Evolutionary conservation across 1,140 invertebrate genomes (phyloP).

Genomic region (Meloidogyne floridensis): DNA sequence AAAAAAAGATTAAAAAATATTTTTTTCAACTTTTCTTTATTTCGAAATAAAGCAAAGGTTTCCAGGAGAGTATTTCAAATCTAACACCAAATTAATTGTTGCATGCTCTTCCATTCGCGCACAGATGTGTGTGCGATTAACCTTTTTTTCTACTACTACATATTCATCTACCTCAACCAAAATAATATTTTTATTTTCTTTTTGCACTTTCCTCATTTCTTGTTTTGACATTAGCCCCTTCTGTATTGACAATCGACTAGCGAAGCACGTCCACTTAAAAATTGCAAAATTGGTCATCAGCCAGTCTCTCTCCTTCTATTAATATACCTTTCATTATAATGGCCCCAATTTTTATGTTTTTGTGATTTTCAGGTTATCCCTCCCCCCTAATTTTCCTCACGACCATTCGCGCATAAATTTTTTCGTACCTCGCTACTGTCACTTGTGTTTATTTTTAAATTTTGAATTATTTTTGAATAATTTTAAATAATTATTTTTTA

Average conservation of each 20-base stretch:
- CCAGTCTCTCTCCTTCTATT: not conserved
- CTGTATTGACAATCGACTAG: not conserved
- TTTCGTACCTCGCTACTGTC: not conserved
- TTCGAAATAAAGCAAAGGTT: no score
- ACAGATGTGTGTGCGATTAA: no score
- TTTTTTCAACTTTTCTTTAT: no score
- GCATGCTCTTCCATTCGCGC: no score
- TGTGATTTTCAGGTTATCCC: not conserved
- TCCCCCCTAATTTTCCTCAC: not conserved
- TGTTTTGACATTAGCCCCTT: not conserved
- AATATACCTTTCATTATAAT: not conserved
- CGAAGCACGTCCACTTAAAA: not conserved
- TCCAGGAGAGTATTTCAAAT: no score
- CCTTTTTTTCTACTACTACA: no score
- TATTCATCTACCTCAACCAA: no score
- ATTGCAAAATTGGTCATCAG: conserved; percentile 8
- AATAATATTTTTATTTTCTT: not conserved
- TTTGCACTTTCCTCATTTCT: not conserved
- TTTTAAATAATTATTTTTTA: conserved; percentile 20
- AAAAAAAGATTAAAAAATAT: no score
- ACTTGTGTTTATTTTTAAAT: not conserved
- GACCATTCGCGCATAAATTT: not conserved
- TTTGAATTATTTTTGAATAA: no score
- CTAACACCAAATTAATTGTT: no score
- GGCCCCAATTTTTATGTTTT: not conserved